These are phyloP conservation scores for Plecturocebus donacophilus DNA, from an alignment of 2,113 vertebrate species.

Conservation along the genomic window DNA sequence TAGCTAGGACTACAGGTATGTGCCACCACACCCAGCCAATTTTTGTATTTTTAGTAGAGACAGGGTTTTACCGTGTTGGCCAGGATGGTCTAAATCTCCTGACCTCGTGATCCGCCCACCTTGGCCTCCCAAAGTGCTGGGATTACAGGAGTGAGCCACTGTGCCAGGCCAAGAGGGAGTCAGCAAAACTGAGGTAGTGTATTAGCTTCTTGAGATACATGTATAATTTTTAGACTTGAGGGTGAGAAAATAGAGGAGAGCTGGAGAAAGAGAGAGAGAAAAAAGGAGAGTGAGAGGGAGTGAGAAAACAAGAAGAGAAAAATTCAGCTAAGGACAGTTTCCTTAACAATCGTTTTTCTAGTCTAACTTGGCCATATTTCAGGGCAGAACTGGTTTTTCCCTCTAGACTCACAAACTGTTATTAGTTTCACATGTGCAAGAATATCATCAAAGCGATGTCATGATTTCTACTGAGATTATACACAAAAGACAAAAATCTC, in stretches of 20 bases:
- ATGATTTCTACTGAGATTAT: neutral
- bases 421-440: neutral
- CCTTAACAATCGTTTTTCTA: neutral
- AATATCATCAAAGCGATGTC: neutral
- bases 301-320: neutral
- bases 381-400: neutral
- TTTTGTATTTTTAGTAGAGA: no score
- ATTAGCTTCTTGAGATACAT: neutral
- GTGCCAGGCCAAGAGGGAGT: neutral
- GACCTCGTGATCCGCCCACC: no score
- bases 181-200: neutral
- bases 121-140: no score
- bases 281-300: neutral
- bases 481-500: neutral
- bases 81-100: no score
- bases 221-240: neutral
- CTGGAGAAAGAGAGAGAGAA: neutral
- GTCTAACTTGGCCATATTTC: conserved; percentile 13
- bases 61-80: no score
- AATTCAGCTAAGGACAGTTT: neutral
- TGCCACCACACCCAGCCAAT: no score
- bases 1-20: no score
- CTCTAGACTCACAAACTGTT: neutral
- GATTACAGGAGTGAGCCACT: no score
- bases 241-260: neutral